phyloP scores from a whole-genome alignment of 2,113 vertebrate species.

The Cavia porcellus region DNA sequence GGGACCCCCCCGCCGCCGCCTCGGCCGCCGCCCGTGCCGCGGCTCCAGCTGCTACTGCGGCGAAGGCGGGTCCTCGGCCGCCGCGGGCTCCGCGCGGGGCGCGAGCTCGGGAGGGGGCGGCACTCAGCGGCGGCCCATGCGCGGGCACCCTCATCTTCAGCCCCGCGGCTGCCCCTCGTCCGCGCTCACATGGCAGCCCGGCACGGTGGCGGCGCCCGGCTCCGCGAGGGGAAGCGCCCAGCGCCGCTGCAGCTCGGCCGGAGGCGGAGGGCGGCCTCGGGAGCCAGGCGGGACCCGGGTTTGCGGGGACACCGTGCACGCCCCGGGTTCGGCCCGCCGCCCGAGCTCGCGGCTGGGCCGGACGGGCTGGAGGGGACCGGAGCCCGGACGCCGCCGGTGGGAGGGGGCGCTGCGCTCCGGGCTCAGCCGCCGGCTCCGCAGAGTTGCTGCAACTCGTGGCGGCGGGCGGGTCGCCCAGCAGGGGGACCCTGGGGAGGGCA shows the following conservation, averaged over 20 bases:
- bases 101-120: slow-evolving; percentile 68
- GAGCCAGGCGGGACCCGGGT: slow-evolving; percentile 46
- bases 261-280: too few species aligned
- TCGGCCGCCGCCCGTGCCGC: slow-evolving; percentile 59
- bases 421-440: neutral
- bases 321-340: slow-evolving; percentile 76
- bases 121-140: slow-evolving; percentile 72
- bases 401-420: too few species aligned
- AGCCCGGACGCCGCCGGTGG: neutral
- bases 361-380: slow-evolving; percentile 44
- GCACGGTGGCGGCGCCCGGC: neutral
- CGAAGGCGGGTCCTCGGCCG: slow-evolving; percentile 71
- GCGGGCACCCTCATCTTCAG: slow-evolving; percentile 84
- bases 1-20: slow-evolving; percentile 25
- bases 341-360: slow-evolving; percentile 25
- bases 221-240: neutral
- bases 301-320: slow-evolving; percentile 79
- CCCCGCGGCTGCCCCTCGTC: slow-evolving; percentile 32
- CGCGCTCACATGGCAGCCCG: slow-evolving; percentile 58
- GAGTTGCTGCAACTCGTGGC: slow-evolving; percentile 28
- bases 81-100: slow-evolving; percentile 67
- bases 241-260: neutral
- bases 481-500: slow-evolving; percentile 68
- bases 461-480: slow-evolving; percentile 64
- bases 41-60: slow-evolving; percentile 60